Percentiles rank a stretch among this genome's conserved stretches.
These are phyloP conservation scores for Lithophane semibrunnea DNA, from an alignment of 2,888 invertebrate genomes.

Conservation along the genomic window DNA sequence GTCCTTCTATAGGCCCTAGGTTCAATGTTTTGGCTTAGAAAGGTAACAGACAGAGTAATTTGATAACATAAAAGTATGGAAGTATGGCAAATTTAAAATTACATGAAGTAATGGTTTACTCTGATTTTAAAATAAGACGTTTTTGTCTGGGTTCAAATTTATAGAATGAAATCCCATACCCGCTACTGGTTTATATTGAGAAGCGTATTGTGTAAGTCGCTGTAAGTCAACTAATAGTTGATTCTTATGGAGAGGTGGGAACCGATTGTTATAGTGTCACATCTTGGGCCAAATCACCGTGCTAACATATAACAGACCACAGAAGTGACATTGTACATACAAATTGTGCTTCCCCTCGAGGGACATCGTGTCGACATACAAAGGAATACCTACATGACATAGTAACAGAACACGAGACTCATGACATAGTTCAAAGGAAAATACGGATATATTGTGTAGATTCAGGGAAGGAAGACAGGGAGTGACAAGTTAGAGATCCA, in stretches of 20 bases:
- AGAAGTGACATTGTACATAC: slow-evolving; percentile 27
- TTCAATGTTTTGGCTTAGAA: no score
- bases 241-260: not conserved
- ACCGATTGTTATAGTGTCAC: not conserved
- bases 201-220: no score
- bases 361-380: slow-evolving; percentile 36
- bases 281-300: not conserved
- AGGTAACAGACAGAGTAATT: no score
- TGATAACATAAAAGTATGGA: no score
- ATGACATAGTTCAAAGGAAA: slow-evolving; percentile 41
- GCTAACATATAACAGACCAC: not conserved
- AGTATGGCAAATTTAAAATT: no score
- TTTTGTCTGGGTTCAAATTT: not conserved
- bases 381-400: slow-evolving; percentile 31
- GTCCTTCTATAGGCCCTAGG: no score
- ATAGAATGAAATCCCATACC: no score
- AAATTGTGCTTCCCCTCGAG: slow-evolving; percentile 38
- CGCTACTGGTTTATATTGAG: not conserved
- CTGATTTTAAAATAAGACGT: not conserved
- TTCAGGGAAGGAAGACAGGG: not conserved
- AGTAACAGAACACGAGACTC: slow-evolving; percentile 25
- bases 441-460: slow-evolving; percentile 14
- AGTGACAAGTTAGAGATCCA: slow-evolving; percentile 25
- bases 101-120: not conserved
- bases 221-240: not conserved